Conservation (phyloP, 2,888 invertebrate genomes). For the Melanargia galathea region DNA sequence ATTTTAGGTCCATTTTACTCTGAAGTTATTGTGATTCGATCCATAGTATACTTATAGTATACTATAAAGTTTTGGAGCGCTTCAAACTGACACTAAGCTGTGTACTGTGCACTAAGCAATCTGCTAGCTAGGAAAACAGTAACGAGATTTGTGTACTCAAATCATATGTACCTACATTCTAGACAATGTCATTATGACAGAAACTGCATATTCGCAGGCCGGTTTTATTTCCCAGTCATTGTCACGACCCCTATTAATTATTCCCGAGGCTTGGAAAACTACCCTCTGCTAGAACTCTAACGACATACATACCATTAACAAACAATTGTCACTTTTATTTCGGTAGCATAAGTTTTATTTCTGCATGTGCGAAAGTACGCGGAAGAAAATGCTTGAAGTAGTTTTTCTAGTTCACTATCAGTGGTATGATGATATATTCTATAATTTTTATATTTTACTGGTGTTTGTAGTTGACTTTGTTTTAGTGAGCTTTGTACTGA, state of each 20-base stretch:
- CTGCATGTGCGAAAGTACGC: not conserved
- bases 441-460: constrained; percentile 24
- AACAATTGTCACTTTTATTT: not conserved
- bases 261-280: constrained; percentile 32
- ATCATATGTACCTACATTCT: not conserved
- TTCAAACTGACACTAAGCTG: too few relatives aligned
- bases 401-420: constrained; percentile 35
- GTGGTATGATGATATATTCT: constrained; percentile 25
- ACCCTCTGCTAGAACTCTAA: constrained; percentile 27
- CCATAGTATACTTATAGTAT: too few relatives aligned
- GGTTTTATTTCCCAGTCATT: constrained; percentile 27
- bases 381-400: constrained; percentile 26
- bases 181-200: not conserved
- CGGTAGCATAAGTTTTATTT: not conserved
- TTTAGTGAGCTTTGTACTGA: not conserved
- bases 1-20: too few relatives aligned
- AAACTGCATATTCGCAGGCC: constrained; percentile 18
- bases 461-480: constrained; percentile 10
- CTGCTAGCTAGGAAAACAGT: not conserved
- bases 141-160: not conserved
- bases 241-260: constrained; percentile 38
- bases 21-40: too few relatives aligned
- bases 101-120: too few relatives aligned
- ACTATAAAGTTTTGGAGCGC: too few relatives aligned
- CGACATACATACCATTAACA: constrained; percentile 6